Base-by-base conservation (phyloP, 2,797 vertebrate species). In the Helarctos malayanus region DNA sequence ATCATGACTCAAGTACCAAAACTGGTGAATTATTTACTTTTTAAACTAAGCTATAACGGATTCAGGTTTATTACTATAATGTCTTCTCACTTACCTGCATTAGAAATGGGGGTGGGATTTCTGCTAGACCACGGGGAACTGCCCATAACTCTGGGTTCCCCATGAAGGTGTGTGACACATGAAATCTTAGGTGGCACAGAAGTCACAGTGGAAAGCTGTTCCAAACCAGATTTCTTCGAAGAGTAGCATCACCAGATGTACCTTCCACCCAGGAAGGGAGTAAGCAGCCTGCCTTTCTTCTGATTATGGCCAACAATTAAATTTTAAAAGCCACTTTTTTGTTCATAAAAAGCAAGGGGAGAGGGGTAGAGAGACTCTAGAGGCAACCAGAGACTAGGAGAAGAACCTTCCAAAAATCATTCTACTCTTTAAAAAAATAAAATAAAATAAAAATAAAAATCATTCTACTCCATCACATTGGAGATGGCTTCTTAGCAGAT, bases 41-140 rank as follows among this genome's bases (percentile, higher is more conserved):
- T 73, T 49, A 52, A 92, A 91, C 57, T 80, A 95, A 93, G 45
- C 35, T 94, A 93, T 41, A 80, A 94, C 84, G 49, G 61, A 91
- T 32, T 85, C 65, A 56, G 23, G 14, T 38, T 82, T 83, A 89
- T 92, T 73, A n/a, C 45, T 54, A 52, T 45, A 65, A 29, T 10
- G 5, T 81, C 29, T 35, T 94, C 69, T 94, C 32, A 84, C n/a
- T 88, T 75, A 73, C 45, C 54, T 92, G 63, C 38, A 75, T 78
- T 59, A 93, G 75, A 96, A 96, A 91, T 38, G 32, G 32, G 25
- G 25, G 27, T 45, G 19, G 52, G 71, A 85, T 52, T 89, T 71
- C 83, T 41, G 0, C 23, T 13, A 75, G 29, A 89, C 95, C 18
- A 38, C 2, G 65, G 63, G 71, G 32, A 88, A 94, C 14, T 41